Evolutionary conservation across 2,113 vertebrate genomes (phyloP).

Genomic region (Ancistrus triradiatus): DNA sequence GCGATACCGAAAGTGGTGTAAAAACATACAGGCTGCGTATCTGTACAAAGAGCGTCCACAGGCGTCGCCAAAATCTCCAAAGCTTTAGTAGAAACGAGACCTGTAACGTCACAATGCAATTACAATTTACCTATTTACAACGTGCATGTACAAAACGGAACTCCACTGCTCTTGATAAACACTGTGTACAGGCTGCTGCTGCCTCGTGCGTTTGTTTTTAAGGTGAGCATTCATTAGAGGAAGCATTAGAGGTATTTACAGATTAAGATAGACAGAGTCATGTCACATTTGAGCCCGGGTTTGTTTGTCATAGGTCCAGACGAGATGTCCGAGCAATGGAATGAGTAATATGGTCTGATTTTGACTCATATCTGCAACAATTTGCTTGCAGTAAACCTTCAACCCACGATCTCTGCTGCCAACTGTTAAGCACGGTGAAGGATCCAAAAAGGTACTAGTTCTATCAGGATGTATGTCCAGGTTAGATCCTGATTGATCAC

Average conservation of each 20-base stretch:
- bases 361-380: too few species aligned
- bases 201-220: conserved; percentile 56
- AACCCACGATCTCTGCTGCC: too few species aligned
- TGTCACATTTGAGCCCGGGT: conserved; percentile 8
- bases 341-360: too few species aligned
- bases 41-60: conserved; percentile 34
- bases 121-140: too few species aligned
- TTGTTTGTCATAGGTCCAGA: too few species aligned
- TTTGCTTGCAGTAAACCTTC: too few species aligned
- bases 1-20: background rate
- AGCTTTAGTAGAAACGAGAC: conserved; percentile 48
- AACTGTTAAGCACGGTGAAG: too few species aligned
- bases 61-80: conserved; percentile 37
- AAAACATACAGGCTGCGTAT: conserved; percentile 15
- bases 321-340: too few species aligned
- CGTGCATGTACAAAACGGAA: conserved; percentile 69
- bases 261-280: background rate
- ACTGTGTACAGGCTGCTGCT: conserved; percentile 66
- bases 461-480: too few species aligned
- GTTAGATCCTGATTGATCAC: conserved; percentile 52
- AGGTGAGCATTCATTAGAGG: conserved; percentile 17
- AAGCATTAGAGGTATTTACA: background rate
- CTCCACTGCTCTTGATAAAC: conserved; percentile 59
- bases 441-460: too few species aligned
- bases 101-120: too few species aligned